A percentile compares a stretch with the other conserved stretches of the same genome.
Conservation (phyloP, 2,113 vertebrate genomes). For the Origma solitaria region DNA sequence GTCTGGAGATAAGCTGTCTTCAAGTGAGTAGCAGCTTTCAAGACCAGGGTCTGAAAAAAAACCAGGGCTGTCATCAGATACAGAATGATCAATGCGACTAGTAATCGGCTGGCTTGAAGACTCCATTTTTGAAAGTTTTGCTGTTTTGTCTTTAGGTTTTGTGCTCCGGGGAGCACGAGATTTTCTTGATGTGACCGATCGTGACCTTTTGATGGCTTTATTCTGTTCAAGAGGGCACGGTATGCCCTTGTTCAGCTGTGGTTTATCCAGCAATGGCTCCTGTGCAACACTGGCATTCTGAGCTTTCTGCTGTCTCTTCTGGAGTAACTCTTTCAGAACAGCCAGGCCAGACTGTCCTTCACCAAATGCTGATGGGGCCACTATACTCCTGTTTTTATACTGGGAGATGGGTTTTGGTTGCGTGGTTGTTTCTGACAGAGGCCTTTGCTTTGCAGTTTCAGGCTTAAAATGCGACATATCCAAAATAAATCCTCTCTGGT, state of each 20-base stretch:
- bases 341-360: conserved; percentile 86
- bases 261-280: conserved; percentile 33
- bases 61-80: conserved; percentile 79
- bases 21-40: conserved; percentile 92
- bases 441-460: conserved; percentile 67
- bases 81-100: conserved; percentile 66
- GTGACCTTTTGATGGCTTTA: conserved; percentile 72
- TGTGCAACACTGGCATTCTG: conserved; percentile 62
- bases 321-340: conserved; percentile 91
- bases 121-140: conserved; percentile 75
- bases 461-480: conserved; percentile 71
- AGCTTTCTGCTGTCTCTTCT: conserved; percentile 87
- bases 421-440: conserved; percentile 64
- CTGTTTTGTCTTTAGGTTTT: conserved; percentile 77
- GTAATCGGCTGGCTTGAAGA: conserved; percentile 65
- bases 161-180: conserved; percentile 75
- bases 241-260: conserved; percentile 59
- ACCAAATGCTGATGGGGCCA: conserved; percentile 63
- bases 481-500: conserved; percentile 74
- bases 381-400: conserved; percentile 72
- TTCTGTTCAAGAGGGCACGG: conserved; percentile 68
- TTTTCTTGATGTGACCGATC: conserved; percentile 75
- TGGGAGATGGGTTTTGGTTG: conserved; percentile 71
- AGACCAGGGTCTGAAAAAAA: conserved; percentile 88
- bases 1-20: conserved; percentile 94